Evolutionary conservation across 2,888 invertebrate genomes (phyloP).

Genomic region (Nomada fucata): DNA sequence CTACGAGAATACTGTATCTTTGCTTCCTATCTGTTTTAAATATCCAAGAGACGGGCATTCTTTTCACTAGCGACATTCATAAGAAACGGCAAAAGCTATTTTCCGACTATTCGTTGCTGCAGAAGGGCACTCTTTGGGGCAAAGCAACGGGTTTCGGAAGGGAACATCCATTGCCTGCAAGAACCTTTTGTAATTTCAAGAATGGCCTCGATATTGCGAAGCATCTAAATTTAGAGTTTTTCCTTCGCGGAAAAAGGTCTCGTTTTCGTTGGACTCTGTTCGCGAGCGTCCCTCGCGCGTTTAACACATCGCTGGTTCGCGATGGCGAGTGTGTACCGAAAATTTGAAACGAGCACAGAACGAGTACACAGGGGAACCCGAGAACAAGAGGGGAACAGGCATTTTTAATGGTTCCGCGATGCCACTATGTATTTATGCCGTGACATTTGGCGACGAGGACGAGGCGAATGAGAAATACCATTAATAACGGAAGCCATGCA

Average conservation of each 20-base stretch:
- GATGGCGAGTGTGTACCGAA: constrained; percentile 1
- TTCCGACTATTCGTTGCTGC: background rate
- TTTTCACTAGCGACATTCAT: no score
- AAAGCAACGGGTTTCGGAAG: background rate
- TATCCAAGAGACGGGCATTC: no score
- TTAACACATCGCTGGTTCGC: constrained; percentile 15
- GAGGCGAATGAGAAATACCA: background rate
- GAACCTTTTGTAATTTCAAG: no score
- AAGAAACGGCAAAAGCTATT: background rate
- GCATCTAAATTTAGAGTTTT: background rate
- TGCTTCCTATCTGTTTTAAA: no score
- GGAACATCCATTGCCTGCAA: background rate
- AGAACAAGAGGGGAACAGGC: background rate
- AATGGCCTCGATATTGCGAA: background rate
- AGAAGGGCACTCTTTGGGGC: background rate
- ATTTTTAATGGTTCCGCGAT: constrained; percentile 10
- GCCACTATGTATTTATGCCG: background rate
- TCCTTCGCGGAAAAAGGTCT: background rate
- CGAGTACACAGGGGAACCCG: background rate
- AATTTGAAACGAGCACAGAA: background rate
- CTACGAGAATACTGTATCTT: no score
- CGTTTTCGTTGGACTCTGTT: background rate
- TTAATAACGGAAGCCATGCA: background rate
- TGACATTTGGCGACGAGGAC: constrained; percentile 1
- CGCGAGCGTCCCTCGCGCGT: background rate